A percentile compares a stretch with the other conserved stretches of the same genome.
Conservation (phyloP, 2,888 invertebrate species). For the Heteromyza rotundicornis region DNA sequence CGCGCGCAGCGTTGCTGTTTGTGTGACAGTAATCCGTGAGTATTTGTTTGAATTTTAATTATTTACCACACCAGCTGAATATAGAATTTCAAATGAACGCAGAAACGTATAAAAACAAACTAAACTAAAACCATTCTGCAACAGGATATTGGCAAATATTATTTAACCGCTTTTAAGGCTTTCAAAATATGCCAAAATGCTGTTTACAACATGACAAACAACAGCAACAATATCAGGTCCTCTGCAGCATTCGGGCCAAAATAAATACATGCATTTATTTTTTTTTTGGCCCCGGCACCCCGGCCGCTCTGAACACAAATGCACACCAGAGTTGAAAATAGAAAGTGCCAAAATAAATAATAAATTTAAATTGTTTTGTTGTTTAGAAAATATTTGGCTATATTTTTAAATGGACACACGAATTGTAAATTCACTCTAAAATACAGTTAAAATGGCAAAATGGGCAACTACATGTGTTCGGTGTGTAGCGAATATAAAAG, state of each 20-base stretch:
- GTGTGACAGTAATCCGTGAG: too few species aligned
- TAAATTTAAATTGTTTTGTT: background rate
- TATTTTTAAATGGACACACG: slow-evolving; percentile 1
- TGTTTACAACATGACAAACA: background rate
- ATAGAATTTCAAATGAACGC: too few species aligned
- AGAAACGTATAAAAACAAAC: too few species aligned
- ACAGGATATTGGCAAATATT: background rate
- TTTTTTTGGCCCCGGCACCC: too few species aligned
- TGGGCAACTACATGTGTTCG: too few species aligned
- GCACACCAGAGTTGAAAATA: too few species aligned
- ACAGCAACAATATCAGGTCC: background rate
- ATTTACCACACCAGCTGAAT: background rate
- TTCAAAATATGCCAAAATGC: background rate
- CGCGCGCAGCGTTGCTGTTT: too few species aligned
- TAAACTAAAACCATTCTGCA: background rate
- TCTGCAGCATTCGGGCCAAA: background rate
- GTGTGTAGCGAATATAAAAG: too few species aligned
- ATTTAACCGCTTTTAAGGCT: background rate
- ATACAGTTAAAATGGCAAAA: too few species aligned
- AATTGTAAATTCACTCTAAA: background rate
- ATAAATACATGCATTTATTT: too few species aligned
- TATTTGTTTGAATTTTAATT: background rate
- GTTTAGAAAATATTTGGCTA: slow-evolving; percentile 4
- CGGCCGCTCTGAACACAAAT: background rate
- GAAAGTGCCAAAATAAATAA: slow-evolving; percentile 2